Conservation (phyloP, 1,140 invertebrate genomes). For the Drosophila murphyi region DNA sequence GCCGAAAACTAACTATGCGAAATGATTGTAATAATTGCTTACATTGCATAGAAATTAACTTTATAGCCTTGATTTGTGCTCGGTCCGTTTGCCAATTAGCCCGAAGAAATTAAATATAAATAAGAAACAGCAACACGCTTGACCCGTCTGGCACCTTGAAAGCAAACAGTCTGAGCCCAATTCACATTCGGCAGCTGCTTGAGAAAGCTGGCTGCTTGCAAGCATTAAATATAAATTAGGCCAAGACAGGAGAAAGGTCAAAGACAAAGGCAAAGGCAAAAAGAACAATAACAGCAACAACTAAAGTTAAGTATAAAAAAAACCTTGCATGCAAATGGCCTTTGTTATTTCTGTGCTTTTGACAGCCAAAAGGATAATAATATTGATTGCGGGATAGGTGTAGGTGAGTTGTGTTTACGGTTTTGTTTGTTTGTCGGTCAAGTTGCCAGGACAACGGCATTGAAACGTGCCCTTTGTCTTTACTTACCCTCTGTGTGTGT, state of each 20-base stretch:
- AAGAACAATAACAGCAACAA: constrained; percentile 21
- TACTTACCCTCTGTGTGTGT: not conserved
- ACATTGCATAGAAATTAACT: constrained; percentile 7
- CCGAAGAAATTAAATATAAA: constrained; percentile 62
- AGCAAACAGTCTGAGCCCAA: constrained; percentile 2
- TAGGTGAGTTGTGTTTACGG: constrained; percentile 53
- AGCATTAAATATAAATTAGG: constrained; percentile 79
- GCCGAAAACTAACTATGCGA: not conserved
- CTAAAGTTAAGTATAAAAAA: constrained; percentile 62
- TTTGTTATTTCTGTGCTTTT: constrained; percentile 61
- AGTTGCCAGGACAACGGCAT: constrained; percentile 70
- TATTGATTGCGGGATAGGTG: constrained; percentile 61
- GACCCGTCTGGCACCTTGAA: constrained; percentile 61
- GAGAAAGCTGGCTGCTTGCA: constrained; percentile 31
- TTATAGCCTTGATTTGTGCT: constrained; percentile 8
- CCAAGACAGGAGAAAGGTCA: constrained; percentile 9
- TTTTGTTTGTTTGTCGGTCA: constrained; percentile 50
- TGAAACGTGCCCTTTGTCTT: constrained; percentile 42
- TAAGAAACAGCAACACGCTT: constrained; percentile 54
- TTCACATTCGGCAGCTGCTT: constrained; percentile 28
- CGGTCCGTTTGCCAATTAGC: constrained; percentile 28
- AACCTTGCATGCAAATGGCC: constrained; percentile 74
- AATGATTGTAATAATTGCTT: not conserved
- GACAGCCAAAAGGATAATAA: constrained; percentile 71
- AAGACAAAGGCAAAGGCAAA: constrained; percentile 15